Evolutionary conservation across 2,797 vertebrate genomes (phyloP).

Genomic region (Siniperca undulata): DNA sequence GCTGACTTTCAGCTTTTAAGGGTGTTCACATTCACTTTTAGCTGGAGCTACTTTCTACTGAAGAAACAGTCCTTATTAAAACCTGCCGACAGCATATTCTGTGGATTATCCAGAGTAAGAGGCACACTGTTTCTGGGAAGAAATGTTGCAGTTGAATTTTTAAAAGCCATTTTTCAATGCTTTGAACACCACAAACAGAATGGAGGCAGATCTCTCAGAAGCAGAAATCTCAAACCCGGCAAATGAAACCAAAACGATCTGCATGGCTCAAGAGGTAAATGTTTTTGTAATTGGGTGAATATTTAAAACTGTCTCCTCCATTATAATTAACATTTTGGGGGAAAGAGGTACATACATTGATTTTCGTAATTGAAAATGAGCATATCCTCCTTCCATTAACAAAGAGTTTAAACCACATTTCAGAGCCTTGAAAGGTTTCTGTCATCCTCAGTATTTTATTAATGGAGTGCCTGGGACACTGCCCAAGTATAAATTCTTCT

Average conservation of each 20-base stretch:
- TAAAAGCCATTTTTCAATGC: neutral
- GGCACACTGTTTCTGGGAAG: neutral
- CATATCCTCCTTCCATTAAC: conserved; percentile 12
- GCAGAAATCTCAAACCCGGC: neutral
- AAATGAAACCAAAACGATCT: neutral
- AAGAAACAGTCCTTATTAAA: neutral
- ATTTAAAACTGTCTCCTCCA: neutral
- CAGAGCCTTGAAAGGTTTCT: conserved; percentile 40
- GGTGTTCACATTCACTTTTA: neutral
- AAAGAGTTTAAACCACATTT: neutral
- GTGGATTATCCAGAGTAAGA: neutral
- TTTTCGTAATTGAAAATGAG: neutral
- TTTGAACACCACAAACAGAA: neutral
- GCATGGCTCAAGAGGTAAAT: neutral
- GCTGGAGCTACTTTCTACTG: neutral
- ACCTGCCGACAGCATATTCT: neutral
- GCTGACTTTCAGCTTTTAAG: neutral
- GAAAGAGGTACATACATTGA: neutral
- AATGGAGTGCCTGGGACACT: conserved; percentile 59
- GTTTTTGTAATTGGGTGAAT: neutral
- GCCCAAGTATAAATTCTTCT: conserved; percentile 20
- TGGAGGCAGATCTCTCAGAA: no score
- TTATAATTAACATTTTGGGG: neutral
- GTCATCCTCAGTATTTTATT: conserved; percentile 39
- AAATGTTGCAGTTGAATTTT: neutral